Evolutionary conservation across 2,113 vertebrate genomes (phyloP), one percentile per base, ranked within the genome.

Genomic region (Percopsis transmontana): DNA sequence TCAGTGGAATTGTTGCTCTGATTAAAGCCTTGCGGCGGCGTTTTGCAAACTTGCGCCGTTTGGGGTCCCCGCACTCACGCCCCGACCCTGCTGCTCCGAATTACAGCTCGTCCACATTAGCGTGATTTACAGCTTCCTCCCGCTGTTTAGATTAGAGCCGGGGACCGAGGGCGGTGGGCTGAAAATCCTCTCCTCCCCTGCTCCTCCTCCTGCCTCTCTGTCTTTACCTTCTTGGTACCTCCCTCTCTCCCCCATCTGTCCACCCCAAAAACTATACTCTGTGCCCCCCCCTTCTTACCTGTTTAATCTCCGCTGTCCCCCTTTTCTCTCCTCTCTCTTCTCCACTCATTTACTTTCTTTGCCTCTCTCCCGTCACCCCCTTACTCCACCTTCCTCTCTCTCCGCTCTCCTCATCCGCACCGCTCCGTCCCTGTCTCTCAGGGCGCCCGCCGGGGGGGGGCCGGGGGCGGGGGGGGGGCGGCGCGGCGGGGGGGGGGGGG

Each of bases 51-150:
- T 87, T 85, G 80, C 76, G 69, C 80, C 77, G 63, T 83, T 87
- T 23, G 56, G 79, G 85, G 82, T 79, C 85, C 77, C 70, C 16
- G 41, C 66, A 33, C 72, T 47, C 76, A 68, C 58, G 69, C 80
- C 62, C 70, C 47, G 61, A 87, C 83, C 85, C 90, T 88, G 88
- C 92, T 93, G 91, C 86, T 92, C 89, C 86, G 88, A 92, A 92
- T 92, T 92, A 92, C 77, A 77, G 83, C 87, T 77, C 47, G 70
- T 77, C 79, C 54, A 70, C 89, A 90, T 91, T 90, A 89, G 88
- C 65, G 69, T 92, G 91, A 93, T 92, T 93, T 92, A 93, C 88
- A 90, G 87, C 91, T 91, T 92, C 92, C 91, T 91, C 87, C 82
- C 44, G 77, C 86, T 92, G 91, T 92, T 92, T 92, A 88, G 87